Evolutionary conservation across 2,797 vertebrate species (phyloP), one percentile per base, ranked within the genome.

Genomic region (Dendrocincla fuliginosa): DNA sequence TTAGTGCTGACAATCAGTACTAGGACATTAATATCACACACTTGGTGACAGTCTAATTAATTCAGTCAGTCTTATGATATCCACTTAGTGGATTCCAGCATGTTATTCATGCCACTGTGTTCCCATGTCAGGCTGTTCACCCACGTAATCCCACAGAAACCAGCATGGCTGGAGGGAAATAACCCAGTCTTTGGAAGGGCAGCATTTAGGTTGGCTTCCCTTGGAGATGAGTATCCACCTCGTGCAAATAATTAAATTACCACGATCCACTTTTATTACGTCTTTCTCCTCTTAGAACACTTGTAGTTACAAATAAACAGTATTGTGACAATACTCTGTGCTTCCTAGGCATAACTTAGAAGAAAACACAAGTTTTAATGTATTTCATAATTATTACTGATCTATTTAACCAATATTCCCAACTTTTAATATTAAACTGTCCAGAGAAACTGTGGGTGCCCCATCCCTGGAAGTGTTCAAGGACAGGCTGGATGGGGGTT

Each of bases 41-140:
- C 44, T 71, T 41, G 64, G 42, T 46, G 71, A 73, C 8, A 77
- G 63, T 9, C 77, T 73, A 89, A 95, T 91, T 95, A 94, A 93
- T 89, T 80, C 70, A 39, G n/a, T 16, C 82, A 65, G 39, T 95
- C 80, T 70, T 56, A 80, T 23, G 87, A 61, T 67, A 92, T 13
- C 64, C 2, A 6, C 41, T 85, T 82, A 84, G 94, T 56, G 71
- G 56, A 64, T 77, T 80, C 70, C 52, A 87, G 75, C 30, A 8
- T 14, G 80, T 24, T 87, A 68, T 64, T 87, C 74, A 87, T 22
- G 80, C 41, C 25, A 35, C 61, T 18, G 30, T 23, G 85, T 52
- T 84, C 20, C 49, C 79, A 84, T 2, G 61, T 52, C 85, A 94
- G 61, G 46, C 50, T 91, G 27, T 63, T 81, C 69, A 65, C 46